Evolutionary conservation across 2,888 invertebrate genomes (phyloP).

Genomic region (Philopedon plagiatum): DNA sequence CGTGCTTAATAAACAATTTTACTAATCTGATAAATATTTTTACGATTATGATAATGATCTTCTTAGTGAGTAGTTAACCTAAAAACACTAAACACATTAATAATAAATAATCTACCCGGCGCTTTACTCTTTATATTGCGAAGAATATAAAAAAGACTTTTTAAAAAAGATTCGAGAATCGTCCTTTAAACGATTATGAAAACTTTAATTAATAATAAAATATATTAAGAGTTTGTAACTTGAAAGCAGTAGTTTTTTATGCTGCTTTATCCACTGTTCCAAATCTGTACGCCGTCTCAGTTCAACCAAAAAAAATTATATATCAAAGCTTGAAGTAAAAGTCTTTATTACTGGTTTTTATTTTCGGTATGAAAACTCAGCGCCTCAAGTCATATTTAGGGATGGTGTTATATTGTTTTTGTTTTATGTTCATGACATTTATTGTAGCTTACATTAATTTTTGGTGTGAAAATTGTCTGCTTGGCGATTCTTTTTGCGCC

Average conservation of each 20-base stretch:
- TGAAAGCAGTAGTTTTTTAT: background rate
- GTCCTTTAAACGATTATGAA: background rate
- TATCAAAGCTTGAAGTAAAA: background rate
- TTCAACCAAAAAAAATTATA: background rate
- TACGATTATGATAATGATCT: background rate
- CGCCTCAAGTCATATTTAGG: constrained; percentile 2
- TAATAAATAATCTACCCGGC: background rate
- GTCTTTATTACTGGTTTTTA: constrained; percentile 14
- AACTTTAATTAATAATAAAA: background rate
- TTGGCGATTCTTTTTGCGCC: constrained; percentile 12
- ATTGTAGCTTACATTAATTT: constrained; percentile 17
- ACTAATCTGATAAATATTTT: background rate
- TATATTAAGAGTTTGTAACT: background rate
- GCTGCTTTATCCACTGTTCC: background rate
- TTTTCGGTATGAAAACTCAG: constrained; percentile 2
- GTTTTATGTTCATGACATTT: constrained; percentile 22
- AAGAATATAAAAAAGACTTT: background rate
- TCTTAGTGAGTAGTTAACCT: background rate
- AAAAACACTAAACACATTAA: background rate
- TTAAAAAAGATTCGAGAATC: background rate
- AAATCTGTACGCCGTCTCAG: background rate
- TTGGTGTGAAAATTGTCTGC: constrained; percentile 5
- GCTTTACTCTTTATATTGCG: no score
- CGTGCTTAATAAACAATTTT: background rate
- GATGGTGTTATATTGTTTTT: constrained; percentile 23